Percentiles rank a stretch among this genome's conserved stretches.
These are phyloP conservation scores for Trinectes maculatus DNA, from an alignment of 2,113 vertebrate species.

Conservation along the genomic window DNA sequence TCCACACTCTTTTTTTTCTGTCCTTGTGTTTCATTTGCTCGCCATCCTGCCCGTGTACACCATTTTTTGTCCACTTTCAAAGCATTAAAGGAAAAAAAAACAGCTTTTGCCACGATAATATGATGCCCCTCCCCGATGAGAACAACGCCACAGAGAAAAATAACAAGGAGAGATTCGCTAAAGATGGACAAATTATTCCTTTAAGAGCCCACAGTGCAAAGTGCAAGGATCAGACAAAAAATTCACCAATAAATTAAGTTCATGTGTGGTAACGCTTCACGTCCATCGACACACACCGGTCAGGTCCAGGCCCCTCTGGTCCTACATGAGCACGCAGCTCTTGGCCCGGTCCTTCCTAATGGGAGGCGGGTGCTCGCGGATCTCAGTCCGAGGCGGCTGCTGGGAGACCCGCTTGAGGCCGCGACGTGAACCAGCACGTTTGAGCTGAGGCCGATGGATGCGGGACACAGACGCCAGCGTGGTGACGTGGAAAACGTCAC, in stretches of 20 bases:
- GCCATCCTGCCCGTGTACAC: slow-evolving; percentile 21
- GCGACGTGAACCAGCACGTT: slow-evolving; percentile 86
- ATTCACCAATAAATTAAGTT: slow-evolving; percentile 74
- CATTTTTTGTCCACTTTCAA: slow-evolving; percentile 35
- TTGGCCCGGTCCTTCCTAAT: slow-evolving; percentile 93
- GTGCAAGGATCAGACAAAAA: slow-evolving; percentile 68
- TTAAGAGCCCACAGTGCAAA: slow-evolving; percentile 51
- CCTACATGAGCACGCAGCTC: slow-evolving; percentile 95
- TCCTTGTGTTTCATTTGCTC: slow-evolving; percentile 20
- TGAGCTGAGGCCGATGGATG: slow-evolving; percentile 82
- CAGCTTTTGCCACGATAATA: slow-evolving; percentile 27
- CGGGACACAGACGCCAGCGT: slow-evolving; percentile 88
- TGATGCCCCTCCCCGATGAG: slow-evolving; percentile 17
- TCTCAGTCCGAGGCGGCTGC: slow-evolving; percentile 87
- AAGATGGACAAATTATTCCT: slow-evolving; percentile 49
- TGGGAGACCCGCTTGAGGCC: slow-evolving; percentile 90
- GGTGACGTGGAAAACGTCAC: slow-evolving; percentile 94
- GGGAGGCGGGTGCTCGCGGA: slow-evolving; percentile 80
- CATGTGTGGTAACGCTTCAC: slow-evolving; percentile 28
- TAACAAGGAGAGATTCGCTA: slow-evolving; percentile 52
- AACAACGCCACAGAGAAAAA: slow-evolving; percentile 62
- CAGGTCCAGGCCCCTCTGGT: slow-evolving; percentile 12
- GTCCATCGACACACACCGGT: slow-evolving; percentile 22
- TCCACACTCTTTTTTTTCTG: slow-evolving; percentile 7
- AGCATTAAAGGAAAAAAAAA: slow-evolving; percentile 43